Percentiles rank a stretch among this genome's conserved stretches.
These are phyloP conservation scores for Dromius quadrimaculatus DNA, from an alignment of 2,888 invertebrate species.

Conservation along the genomic window DNA sequence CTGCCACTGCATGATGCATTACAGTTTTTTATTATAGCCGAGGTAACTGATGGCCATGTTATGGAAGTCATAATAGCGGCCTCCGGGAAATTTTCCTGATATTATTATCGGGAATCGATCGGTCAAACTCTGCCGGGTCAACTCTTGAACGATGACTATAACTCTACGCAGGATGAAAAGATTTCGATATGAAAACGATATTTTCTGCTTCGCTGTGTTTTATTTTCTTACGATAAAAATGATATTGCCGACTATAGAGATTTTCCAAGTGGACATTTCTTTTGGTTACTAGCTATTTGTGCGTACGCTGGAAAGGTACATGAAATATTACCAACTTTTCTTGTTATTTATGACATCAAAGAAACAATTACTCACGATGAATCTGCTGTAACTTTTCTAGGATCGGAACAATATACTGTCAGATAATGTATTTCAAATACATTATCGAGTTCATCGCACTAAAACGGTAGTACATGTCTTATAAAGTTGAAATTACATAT, in stretches of 20 bases:
- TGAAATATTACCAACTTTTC: not conserved
- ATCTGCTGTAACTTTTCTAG: no score
- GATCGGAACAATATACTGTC: no score
- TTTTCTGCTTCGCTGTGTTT: conserved; percentile 47
- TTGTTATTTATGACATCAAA: not conserved
- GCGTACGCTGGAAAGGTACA: not conserved
- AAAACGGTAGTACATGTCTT: conserved; percentile 7
- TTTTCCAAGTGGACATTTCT: conserved; percentile 14
- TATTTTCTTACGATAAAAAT: conserved; percentile 50
- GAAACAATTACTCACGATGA: not conserved
- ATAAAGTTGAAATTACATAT: conserved; percentile 23
- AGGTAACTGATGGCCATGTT: conserved; percentile 44
- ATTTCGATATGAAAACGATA: conserved; percentile 52
- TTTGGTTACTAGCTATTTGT: not conserved
- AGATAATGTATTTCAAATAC: no score
- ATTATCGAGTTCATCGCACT: conserved; percentile 23
- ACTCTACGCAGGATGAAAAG: conserved; percentile 43
- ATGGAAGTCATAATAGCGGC: conserved; percentile 50
- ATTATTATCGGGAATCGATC: conserved; percentile 51
- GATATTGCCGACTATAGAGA: conserved; percentile 36
- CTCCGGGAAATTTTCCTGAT: conserved; percentile 14
- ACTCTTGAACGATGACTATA: conserved; percentile 16
- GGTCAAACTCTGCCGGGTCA: conserved; percentile 31
- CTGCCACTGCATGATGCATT: conserved; percentile 51
- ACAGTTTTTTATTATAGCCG: conserved; percentile 49